These are phyloP conservation scores for Acanthiza pusilla DNA, from an alignment of 2,797 vertebrate genomes.

Conservation along the genomic window DNA sequence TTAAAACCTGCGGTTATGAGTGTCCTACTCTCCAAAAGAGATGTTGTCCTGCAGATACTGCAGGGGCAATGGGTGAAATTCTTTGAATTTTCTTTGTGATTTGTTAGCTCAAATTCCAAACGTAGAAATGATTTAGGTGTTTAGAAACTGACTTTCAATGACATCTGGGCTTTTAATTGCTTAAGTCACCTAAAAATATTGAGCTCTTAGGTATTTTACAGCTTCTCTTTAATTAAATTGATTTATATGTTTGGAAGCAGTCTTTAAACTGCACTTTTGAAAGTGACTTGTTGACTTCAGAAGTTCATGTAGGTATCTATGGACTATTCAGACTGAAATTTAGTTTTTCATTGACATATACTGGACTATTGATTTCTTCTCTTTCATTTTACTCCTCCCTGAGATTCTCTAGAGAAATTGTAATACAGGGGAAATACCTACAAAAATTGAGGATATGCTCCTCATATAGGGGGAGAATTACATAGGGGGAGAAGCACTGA, in stretches of 20 bases:
- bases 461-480: neutral
- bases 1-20: neutral
- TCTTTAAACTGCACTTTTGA: neutral
- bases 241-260: neutral
- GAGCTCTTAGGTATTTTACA: neutral
- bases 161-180: neutral
- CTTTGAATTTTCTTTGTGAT: neutral
- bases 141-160: neutral
- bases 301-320: neutral
- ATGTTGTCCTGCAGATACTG: accelerated
- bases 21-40: neutral
- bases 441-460: neutral
- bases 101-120: neutral
- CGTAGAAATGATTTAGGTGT: neutral
- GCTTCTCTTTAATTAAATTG: neutral
- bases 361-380: neutral
- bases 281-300: neutral
- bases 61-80: neutral
- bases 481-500: neutral
- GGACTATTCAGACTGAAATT: neutral
- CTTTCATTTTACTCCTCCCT: neutral
- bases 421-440: neutral
- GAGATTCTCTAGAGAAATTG: neutral
- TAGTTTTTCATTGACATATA: neutral
- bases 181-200: neutral